Base-by-base conservation (phyloP, 2,888 invertebrate genomes). In the Leptura quadrifasciata region DNA sequence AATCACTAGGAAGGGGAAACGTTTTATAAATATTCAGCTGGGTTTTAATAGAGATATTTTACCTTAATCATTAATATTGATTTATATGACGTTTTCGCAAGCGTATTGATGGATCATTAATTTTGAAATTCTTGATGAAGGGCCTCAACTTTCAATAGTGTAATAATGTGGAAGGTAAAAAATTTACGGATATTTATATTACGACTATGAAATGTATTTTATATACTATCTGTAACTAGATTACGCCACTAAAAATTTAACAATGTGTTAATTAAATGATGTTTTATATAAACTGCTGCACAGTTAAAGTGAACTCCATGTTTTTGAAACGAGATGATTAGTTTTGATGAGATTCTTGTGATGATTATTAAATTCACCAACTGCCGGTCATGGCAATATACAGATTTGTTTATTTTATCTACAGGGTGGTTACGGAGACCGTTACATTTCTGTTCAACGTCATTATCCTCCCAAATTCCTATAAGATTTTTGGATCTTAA, bases 31-130 rank as follows among this genome's bases (percentile, higher is more conserved):
- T 69, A 69, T 58, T 69, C 58, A 69, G 21, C 20, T 20, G n/a
- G 18, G 15, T 10, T 65, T 71, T 72, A 77, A 77, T 77, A 60
- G 70, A 77, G 77, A 77, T 57, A 73, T 77, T 75, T 67, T 47
- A 67, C 65, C 18, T 12, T 27, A 31, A 75, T 61, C 77, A 77
- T 77, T 75, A 77, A 77, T 77, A 77, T 77, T 77, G 77, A 77
- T 77, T 77, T 77, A 77, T 70, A 67, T 68, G 75, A 73, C 75
- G 73, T 54, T 71, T 69, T 69, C 69, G 69, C 57, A 69, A 47
- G 39, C 58, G 69, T 58, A 58, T 58, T 69, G 69, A 69, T 39
- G 58, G 39, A 69, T 58, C 69, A 69, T 69, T 69, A 69, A 69
- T 69, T 39, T 35, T 58, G 39, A 21, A 39, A 21, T 20, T 39